These are phyloP conservation scores for Squalus acanthias DNA, from an alignment of 2,797 vertebrate species.

Conservation along the genomic window DNA sequence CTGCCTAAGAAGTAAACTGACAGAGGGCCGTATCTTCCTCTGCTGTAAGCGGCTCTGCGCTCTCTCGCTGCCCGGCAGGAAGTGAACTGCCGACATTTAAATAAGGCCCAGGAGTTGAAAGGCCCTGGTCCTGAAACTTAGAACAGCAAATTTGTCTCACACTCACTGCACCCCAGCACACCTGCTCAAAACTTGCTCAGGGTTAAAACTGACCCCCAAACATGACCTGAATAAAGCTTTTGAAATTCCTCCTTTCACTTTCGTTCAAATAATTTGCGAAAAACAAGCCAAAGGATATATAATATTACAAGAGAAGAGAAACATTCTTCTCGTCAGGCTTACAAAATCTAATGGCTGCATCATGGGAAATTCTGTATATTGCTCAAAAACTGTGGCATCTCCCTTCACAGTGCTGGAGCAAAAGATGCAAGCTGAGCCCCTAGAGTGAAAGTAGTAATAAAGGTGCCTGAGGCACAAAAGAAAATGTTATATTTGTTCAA, in stretches of 20 bases:
- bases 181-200: not conserved
- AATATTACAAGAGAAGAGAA: not conserved
- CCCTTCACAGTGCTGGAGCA: not conserved
- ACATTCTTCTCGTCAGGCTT: not conserved
- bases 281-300: not conserved
- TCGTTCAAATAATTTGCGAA: not conserved
- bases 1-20: no score
- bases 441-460: not conserved
- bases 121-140: not conserved
- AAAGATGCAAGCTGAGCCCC: not conserved
- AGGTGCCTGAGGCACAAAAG: not conserved
- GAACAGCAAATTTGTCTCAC: not conserved
- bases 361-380: not conserved
- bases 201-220: not conserved
- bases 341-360: not conserved
- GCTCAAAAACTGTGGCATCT: not conserved
- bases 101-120: not conserved
- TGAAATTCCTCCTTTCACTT: not conserved
- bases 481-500: not conserved
- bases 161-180: not conserved
- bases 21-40: not conserved
- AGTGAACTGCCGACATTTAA: not conserved
- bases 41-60: not conserved
- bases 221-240: not conserved
- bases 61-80: not conserved